These are phyloP conservation scores for Drosophila subquinaria DNA, from an alignment of 2,888 invertebrate species.

Conservation along the genomic window DNA sequence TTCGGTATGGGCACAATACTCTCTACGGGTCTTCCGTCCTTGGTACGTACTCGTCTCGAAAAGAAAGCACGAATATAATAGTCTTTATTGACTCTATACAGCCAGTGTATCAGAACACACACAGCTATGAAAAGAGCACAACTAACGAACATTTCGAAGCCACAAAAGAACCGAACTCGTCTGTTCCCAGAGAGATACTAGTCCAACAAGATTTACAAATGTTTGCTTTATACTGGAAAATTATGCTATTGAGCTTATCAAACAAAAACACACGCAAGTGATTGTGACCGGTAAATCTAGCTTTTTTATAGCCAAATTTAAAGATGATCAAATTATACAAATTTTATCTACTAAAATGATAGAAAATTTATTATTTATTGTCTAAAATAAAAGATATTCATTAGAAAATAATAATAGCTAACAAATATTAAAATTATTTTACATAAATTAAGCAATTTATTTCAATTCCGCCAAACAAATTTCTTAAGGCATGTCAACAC, in stretches of 20 bases:
- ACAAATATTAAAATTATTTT: not conserved
- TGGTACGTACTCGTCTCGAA: slow-evolving; percentile 58
- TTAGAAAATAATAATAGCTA: not conserved
- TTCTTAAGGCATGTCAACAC: not conserved
- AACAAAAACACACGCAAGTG: slow-evolving; percentile 1
- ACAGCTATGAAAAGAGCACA: slow-evolving; percentile 6
- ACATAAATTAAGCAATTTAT: not conserved
- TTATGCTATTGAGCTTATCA: slow-evolving; percentile 1
- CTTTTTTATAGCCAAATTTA: not conserved
- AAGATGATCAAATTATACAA: too few species aligned
- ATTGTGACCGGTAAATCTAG: not conserved
- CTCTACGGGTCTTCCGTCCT: slow-evolving; percentile 66
- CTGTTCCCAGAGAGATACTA: slow-evolving; percentile 28
- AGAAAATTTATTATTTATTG: too few species aligned
- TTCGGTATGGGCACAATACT: slow-evolving; percentile 56
- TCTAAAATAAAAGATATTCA: not conserved
- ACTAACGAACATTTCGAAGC: slow-evolving; percentile 14
- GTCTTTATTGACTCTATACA: slow-evolving; percentile 43
- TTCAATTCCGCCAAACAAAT: too few species aligned
- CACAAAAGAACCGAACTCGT: slow-evolving; percentile 1
- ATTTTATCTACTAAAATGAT: not conserved
- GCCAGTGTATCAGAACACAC: slow-evolving; percentile 30
- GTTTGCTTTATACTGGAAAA: slow-evolving; percentile 7
- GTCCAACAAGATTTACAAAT: not conserved
- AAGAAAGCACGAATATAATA: slow-evolving; percentile 50